phyloP scores from a whole-genome alignment of 2,888 invertebrate species.

The Crematogaster levior region DNA sequence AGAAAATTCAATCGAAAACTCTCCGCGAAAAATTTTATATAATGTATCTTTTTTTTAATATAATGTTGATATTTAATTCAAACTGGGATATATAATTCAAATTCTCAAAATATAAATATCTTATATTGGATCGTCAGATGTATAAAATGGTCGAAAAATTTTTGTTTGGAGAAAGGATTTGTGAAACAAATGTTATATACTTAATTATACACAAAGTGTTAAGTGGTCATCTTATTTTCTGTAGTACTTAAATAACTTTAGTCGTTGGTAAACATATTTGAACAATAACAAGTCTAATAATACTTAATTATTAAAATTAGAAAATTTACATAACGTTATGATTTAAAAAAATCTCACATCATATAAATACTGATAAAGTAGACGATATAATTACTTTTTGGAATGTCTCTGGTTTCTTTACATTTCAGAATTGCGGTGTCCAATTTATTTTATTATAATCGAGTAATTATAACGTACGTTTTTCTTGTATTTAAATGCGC shows the following conservation, averaged over 20 bases:
- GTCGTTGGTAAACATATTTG: background rate
- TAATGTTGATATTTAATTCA: background rate
- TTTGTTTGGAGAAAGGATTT: too few species aligned
- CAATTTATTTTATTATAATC: background rate
- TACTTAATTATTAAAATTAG: background rate
- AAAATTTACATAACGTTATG: background rate
- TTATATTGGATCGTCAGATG: background rate
- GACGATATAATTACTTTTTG: background rate
- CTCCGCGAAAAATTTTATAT: background rate
- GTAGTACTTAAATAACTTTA: background rate
- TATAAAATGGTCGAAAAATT: background rate
- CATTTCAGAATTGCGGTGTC: background rate
- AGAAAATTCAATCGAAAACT: conserved; percentile 1
- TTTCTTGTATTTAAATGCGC: background rate
- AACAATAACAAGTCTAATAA: background rate
- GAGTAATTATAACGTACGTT: background rate
- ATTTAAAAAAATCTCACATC: background rate
- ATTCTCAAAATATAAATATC: background rate
- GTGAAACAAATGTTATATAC: background rate
- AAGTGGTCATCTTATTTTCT: background rate
- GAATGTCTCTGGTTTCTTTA: background rate
- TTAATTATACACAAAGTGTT: background rate
- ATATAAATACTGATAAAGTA: background rate
- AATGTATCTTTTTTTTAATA: background rate
- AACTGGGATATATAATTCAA: background rate